A percentile compares a stretch with the other conserved stretches of the same genome.
Evolutionary conservation across 2,113 vertebrate genomes (phyloP).

Genomic region (Sylvilagus bachmani): DNA sequence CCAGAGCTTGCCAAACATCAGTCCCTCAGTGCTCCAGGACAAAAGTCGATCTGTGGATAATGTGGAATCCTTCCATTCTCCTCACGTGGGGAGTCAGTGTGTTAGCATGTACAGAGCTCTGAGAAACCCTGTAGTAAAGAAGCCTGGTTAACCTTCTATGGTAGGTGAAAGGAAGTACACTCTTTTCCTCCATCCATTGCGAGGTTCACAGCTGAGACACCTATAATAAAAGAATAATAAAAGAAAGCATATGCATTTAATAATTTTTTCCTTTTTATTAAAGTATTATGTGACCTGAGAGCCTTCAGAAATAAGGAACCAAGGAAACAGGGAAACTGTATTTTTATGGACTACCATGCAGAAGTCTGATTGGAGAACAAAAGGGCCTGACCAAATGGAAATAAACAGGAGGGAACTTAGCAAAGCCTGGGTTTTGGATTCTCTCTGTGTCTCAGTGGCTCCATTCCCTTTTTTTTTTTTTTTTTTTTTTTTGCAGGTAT

Average conservation of each 20-base stretch:
- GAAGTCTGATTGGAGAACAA: not conserved
- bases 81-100: not conserved
- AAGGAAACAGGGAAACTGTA: not conserved
- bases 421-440: not conserved
- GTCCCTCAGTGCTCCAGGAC: not conserved
- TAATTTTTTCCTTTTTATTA: no score
- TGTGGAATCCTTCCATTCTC: not conserved
- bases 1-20: not conserved
- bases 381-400: not conserved
- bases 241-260: not conserved
- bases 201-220: not conserved
- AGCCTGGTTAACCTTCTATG: not conserved
- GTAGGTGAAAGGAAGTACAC: not conserved
- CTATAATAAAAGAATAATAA: not conserved
- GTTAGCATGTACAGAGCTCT: not conserved
- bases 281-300: not conserved
- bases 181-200: not conserved
- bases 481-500: not conserved
- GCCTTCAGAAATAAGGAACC: not conserved
- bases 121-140: not conserved
- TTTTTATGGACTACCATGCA: not conserved
- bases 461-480: no score
- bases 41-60: not conserved
- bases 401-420: not conserved
- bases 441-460: not conserved